A percentile compares a stretch with the other conserved stretches of the same genome.
Conservation (phyloP, 1,140 invertebrate genomes). For the Cyrtorhinus lividipennis region DNA sequence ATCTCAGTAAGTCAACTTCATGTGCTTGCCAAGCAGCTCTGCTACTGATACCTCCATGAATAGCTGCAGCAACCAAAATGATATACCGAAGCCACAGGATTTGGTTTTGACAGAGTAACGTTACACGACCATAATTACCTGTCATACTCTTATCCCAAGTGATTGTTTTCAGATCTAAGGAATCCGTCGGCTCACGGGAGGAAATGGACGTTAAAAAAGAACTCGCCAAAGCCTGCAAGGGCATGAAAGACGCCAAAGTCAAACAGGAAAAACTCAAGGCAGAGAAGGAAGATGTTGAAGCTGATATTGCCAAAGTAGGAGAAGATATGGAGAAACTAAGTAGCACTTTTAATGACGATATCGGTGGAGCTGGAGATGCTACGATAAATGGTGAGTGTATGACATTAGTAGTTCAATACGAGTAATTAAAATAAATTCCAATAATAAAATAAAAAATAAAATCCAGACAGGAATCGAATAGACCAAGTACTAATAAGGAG, state of each 20-base stretch:
- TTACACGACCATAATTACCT: no score
- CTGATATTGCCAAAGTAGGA: not conserved
- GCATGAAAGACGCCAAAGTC: not conserved
- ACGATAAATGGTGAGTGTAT: not conserved
- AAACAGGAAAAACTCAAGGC: not conserved
- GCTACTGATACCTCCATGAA: no score
- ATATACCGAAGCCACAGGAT: no score
- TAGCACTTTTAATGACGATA: not conserved
- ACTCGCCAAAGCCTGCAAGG: not conserved
- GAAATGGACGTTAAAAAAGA: not conserved
- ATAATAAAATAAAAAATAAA: no score
- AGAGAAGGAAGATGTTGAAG: slow-evolving; percentile 11
- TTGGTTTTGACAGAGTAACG: no score
- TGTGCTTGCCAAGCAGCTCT: no score
- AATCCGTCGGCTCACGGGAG: not conserved
- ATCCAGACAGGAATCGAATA: no score
- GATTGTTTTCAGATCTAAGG: not conserved
- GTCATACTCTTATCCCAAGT: no score
- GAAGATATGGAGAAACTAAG: slow-evolving; percentile 6
- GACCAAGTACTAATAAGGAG: no score
- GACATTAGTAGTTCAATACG: no score
- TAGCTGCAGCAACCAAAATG: no score
- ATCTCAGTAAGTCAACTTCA: not conserved
- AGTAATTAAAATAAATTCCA: not conserved
- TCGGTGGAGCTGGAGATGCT: not conserved